Base-by-base conservation (phyloP, 64 coral and sea anemone species). In the Montipora efflorescens region DNA sequence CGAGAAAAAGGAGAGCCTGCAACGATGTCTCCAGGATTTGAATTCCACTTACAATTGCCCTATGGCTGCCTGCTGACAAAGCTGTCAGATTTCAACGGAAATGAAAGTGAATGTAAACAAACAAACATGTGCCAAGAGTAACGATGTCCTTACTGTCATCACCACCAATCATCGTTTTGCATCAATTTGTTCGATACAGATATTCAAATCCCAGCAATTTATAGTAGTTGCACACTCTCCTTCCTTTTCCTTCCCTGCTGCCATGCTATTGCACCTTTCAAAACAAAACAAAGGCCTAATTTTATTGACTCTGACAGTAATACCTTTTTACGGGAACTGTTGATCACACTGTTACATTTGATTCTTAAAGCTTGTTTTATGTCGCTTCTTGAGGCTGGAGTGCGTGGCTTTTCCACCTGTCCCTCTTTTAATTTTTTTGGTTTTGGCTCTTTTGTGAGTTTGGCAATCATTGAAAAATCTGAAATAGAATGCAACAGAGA, bases 401-500 rank as follows among this genome's bases (percentile, higher is more conserved):
- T 71, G 7, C 14, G 68, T 71, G n/a, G 68, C 68, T 71, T 71
- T 71, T 71, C 68, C 11, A n/a, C 18, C 18, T 71, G 16, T 71
- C 68, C 68, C 68, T 71, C 68, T 71, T 71, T 71, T 57, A 71
- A 14, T 19, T 71, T 71, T 71, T 71, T 71, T 71, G 68, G 68
- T 19, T 71, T 71, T 71, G 68, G 68, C 68, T 18, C 3, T 71
- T 71, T 71, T 71, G 68, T 71, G 13, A 71, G 8, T 22, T 71
- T 71, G 68, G 68, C 68, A 71, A 71, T 71, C 68, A 71, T 71
- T 71, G 68, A 71, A 71, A 71, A n/a, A 71, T 23, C 68, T 71
- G 68, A 18, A 71, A 71, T 6, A 0, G 18, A 71, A 71, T 71
- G 11, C 21, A 71, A n/a, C 68, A 71, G 68, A 71, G 68, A 71